Evolutionary conservation across 1,140 invertebrate genomes (phyloP).

Genomic region (Cydia strobilella): DNA sequence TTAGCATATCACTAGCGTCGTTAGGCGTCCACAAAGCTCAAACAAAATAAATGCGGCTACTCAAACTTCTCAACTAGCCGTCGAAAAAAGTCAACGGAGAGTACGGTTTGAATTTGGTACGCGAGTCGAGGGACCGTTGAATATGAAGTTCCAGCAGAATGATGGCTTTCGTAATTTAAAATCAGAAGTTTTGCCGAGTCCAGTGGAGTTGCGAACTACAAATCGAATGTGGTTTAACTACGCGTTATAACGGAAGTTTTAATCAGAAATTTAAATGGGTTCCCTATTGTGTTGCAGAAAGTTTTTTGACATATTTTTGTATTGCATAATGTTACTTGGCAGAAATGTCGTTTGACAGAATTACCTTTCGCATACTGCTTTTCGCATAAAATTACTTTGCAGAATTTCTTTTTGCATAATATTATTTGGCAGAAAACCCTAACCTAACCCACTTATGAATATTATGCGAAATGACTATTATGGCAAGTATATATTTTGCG

Average conservation of each 20-base stretch:
- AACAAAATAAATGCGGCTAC: slow-evolving; percentile 21
- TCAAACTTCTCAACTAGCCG: slow-evolving; percentile 28
- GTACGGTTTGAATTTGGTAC: slow-evolving; percentile 19
- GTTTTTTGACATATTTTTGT: no score
- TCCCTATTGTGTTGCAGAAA: no score
- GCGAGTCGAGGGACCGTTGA: background rate
- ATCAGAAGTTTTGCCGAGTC: slow-evolving; percentile 7
- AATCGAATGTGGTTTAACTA: slow-evolving; percentile 8
- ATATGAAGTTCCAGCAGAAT: slow-evolving; percentile 1
- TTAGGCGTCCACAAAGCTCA: slow-evolving; percentile 11
- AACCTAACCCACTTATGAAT: no score
- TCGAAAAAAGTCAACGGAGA: slow-evolving; percentile 16
- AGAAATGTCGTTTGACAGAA: no score
- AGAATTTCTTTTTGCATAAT: no score
- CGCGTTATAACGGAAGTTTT: background rate
- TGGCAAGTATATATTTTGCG: no score
- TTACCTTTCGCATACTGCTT: no score
- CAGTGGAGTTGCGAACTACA: slow-evolving; percentile 5
- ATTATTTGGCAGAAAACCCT: no score
- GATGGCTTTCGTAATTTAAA: slow-evolving; percentile 21
- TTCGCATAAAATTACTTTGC: no score
- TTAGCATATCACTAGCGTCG: slow-evolving; percentile 29
- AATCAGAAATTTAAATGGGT: background rate
- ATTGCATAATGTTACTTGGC: no score
- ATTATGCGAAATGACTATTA: no score